Evolutionary conservation across 2,888 invertebrate genomes (phyloP).

Genomic region (Chrysotoxum bicinctum): DNA sequence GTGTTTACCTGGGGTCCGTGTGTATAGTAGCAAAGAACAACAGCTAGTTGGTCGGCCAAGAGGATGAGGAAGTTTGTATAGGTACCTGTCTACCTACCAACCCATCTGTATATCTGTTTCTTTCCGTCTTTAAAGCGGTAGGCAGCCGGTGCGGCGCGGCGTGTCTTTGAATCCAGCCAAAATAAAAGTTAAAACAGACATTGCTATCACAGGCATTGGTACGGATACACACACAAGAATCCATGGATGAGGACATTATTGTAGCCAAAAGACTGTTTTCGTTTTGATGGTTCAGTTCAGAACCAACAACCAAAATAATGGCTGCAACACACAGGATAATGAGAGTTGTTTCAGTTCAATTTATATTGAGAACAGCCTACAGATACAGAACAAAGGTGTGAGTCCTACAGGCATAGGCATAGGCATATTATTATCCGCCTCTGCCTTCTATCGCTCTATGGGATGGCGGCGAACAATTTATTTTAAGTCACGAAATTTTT

Average conservation of each 20-base stretch:
- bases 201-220: neutral
- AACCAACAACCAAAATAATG: conserved; percentile 53
- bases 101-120: conserved; percentile 23
- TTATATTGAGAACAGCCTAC: conserved; percentile 24
- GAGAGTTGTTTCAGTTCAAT: conserved; percentile 54
- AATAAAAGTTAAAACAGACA: conserved; percentile 56
- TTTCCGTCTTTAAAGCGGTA: conserved; percentile 10
- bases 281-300: conserved; percentile 32
- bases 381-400: neutral
- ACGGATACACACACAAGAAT: conserved; percentile 1
- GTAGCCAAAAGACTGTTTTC: conserved; percentile 21
- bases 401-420: neutral
- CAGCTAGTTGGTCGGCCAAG: conserved; percentile 30
- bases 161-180: conserved; percentile 46
- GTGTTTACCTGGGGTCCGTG: conserved; percentile 63
- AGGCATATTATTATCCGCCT: conserved; percentile 14
- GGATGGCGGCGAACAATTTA: neutral
- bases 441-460: neutral
- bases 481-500: conserved; percentile 40
- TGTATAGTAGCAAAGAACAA: conserved; percentile 43
- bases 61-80: neutral
- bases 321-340: conserved; percentile 53
- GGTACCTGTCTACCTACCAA: neutral
- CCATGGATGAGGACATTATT: conserved; percentile 27
- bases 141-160: neutral